These are phyloP conservation scores for Phrynocephalus guinanensis DNA, from an alignment of 2,797 vertebrate species.

Conservation along the genomic window DNA sequence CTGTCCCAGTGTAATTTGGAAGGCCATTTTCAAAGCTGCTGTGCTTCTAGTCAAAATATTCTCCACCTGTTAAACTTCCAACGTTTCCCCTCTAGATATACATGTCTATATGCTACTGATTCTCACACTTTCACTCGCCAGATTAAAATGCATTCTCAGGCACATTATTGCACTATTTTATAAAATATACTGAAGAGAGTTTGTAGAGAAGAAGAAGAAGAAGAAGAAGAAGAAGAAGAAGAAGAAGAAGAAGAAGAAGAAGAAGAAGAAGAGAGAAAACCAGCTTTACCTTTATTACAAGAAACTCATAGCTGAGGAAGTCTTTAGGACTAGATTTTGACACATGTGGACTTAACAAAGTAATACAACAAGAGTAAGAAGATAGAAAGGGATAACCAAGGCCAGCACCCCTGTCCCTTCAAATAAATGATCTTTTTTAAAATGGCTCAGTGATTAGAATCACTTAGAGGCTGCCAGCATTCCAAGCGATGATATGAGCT, in stretches of 20 bases:
- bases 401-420: too few relatives aligned
- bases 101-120: background rate
- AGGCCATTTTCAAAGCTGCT: background rate
- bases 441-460: too few relatives aligned
- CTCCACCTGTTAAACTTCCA: slow-evolving; percentile 9
- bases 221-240: background rate
- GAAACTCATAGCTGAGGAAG: background rate
- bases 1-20: background rate
- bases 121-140: background rate
- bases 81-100: background rate
- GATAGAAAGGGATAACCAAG: too few relatives aligned
- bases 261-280: too few relatives aligned
- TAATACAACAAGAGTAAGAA: background rate
- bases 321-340: background rate
- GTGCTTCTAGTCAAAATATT: background rate
- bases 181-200: background rate
- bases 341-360: background rate
- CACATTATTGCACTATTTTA: background rate
- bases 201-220: background rate
- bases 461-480: too few relatives aligned
- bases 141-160: background rate
- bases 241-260: background rate
- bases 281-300: background rate
- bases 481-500: too few relatives aligned
- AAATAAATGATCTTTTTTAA: too few relatives aligned